Evolutionary conservation across 2,888 invertebrate species (phyloP).

Genomic region (Onchidella celtica): DNA sequence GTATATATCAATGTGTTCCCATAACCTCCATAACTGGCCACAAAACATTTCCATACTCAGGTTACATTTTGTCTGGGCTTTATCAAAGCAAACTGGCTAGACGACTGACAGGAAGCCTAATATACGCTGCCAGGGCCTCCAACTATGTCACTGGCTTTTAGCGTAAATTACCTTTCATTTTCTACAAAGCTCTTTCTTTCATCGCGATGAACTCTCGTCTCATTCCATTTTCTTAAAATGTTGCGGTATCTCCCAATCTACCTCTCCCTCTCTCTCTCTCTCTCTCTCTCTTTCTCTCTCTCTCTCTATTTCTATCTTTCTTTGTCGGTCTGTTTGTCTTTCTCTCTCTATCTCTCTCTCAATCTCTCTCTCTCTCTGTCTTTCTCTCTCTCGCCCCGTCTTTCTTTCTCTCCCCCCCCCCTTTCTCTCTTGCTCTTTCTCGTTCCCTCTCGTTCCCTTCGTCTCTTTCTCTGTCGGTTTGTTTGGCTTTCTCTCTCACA

Average conservation of each 20-base stretch:
- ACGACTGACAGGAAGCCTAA: not conserved
- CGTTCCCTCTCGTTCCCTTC: not conserved
- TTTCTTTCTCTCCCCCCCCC: not conserved
- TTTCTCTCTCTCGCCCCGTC: not conserved
- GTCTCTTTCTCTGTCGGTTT: not conserved
- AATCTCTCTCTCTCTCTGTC: not conserved
- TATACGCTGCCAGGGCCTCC: not conserved
- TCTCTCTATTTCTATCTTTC: not conserved
- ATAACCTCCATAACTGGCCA: no score
- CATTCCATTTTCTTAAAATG: not conserved
- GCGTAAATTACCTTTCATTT: slow-evolving; percentile 1
- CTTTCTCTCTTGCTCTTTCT: not conserved
- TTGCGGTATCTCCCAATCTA: not conserved
- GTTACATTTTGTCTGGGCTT: no score
- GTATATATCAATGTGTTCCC: no score
- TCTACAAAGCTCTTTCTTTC: not conserved
- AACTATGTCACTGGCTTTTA: slow-evolving; percentile 1
- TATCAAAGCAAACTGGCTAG: no score
- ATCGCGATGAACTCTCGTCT: not conserved
- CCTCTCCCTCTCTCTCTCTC: not conserved
- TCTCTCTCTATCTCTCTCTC: not conserved
- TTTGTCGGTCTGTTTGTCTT: not conserved
- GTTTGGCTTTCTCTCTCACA: not conserved
- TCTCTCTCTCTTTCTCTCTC: not conserved
- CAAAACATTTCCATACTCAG: no score